Evolutionary conservation across 2,888 invertebrate genomes (phyloP).

Genomic region (Amphimallon solstitiale): DNA sequence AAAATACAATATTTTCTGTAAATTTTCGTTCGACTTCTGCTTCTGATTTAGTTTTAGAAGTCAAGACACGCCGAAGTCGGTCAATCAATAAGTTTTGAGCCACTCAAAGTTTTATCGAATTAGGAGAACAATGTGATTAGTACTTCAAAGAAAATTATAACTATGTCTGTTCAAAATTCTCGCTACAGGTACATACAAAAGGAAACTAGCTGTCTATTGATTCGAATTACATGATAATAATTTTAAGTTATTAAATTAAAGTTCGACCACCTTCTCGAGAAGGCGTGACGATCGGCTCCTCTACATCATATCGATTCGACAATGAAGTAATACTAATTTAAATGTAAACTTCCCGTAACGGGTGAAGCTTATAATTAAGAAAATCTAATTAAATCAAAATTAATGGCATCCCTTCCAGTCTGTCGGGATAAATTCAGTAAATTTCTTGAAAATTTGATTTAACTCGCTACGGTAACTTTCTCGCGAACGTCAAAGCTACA

Average conservation of each 20-base stretch:
- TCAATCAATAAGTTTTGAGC: too few species aligned
- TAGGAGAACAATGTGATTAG: too few species aligned
- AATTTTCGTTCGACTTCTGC: too few species aligned
- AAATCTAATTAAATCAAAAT: constrained; percentile 15
- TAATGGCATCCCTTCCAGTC: not conserved
- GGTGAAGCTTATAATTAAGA: constrained; percentile 3
- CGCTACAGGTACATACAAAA: too few species aligned
- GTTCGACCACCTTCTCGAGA: not conserved
- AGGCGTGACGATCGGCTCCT: not conserved
- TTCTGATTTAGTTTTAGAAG: too few species aligned
- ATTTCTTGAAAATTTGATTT: constrained; percentile 7
- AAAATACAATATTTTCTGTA: too few species aligned
- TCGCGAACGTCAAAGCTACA: too few species aligned
- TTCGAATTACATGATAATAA: not conserved
- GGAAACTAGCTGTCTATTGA: too few species aligned
- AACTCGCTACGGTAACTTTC: not conserved
- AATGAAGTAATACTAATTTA: not conserved
- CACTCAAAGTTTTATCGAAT: too few species aligned
- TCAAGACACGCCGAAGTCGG: too few species aligned
- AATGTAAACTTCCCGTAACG: not conserved
- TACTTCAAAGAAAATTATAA: too few species aligned
- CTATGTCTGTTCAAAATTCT: too few species aligned
- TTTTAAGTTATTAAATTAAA: not conserved
- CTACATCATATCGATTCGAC: not conserved
- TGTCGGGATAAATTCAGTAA: not conserved